phyloP scores from a whole-genome alignment of 2,888 invertebrate species.

The Xestia c-nigrum region DNA sequence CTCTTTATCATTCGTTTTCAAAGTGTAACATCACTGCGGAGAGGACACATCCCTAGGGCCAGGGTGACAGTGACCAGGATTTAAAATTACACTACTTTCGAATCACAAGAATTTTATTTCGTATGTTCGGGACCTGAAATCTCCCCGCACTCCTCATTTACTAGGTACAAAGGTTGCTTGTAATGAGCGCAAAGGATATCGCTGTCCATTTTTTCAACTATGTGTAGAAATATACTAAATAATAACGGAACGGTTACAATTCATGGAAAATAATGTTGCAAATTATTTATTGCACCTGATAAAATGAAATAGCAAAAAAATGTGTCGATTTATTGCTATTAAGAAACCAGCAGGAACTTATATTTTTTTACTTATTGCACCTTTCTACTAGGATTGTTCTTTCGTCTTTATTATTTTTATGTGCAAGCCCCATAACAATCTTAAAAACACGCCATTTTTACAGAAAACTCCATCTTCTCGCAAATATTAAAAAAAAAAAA shows the following conservation, averaged over 20 bases:
- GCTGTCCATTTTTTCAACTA: background rate
- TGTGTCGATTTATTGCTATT: background rate
- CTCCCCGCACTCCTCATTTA: background rate
- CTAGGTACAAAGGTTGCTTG: background rate
- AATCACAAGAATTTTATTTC: too few species aligned
- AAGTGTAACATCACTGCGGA: too few species aligned
- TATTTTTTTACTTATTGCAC: too few species aligned
- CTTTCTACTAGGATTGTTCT: too few species aligned
- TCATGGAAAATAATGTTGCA: background rate
- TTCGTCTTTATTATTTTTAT: background rate
- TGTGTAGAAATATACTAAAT: background rate
- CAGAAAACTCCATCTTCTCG: background rate
- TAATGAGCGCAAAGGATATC: background rate
- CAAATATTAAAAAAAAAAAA: background rate
- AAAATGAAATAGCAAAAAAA: constrained; percentile 16
- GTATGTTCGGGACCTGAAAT: too few species aligned
- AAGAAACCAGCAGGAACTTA: background rate
- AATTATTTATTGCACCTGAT: constrained; percentile 18
- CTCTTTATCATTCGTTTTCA: too few species aligned
- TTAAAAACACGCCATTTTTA: background rate
- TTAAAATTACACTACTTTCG: too few species aligned
- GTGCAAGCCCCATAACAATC: background rate
- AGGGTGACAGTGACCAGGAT: too few species aligned
- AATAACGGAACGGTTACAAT: background rate
- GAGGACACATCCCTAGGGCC: too few species aligned